Conservation (phyloP, 2,797 vertebrate species). For the Saxicola maurus region DNA sequence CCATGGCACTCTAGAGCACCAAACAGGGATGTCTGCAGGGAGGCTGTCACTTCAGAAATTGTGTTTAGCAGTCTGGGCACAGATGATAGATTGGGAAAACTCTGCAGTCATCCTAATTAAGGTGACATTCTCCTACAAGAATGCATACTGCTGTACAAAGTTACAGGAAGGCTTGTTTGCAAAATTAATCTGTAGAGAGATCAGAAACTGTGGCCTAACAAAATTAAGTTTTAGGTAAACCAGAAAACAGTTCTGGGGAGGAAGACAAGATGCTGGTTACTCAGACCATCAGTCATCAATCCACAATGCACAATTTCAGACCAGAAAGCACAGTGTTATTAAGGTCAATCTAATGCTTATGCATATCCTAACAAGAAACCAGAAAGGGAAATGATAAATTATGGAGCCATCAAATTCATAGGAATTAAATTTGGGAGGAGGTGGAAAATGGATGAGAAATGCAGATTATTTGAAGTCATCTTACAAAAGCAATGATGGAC, state of each 20-base stretch:
- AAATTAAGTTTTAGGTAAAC: neutral
- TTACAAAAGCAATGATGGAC: neutral
- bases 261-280: neutral
- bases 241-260: neutral
- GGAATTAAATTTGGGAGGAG: slow-evolving; percentile 3
- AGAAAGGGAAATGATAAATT: neutral
- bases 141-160: neutral
- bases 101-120: neutral
- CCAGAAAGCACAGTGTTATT: neutral
- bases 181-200: neutral
- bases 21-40: neutral
- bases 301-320: neutral
- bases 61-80: neutral
- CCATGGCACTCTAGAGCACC: neutral
- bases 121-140: neutral
- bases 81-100: neutral
- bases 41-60: neutral
- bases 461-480: neutral
- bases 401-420: neutral
- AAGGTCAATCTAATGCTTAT: neutral
- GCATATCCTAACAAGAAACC: neutral
- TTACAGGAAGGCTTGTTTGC: neutral
- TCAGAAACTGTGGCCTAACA: neutral
- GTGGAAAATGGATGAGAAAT: neutral
- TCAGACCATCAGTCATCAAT: neutral